Percentiles rank a stretch among this genome's conserved stretches.
phyloP scores from a whole-genome alignment of 2,797 vertebrate species.

The Bradypodion pumilum region DNA sequence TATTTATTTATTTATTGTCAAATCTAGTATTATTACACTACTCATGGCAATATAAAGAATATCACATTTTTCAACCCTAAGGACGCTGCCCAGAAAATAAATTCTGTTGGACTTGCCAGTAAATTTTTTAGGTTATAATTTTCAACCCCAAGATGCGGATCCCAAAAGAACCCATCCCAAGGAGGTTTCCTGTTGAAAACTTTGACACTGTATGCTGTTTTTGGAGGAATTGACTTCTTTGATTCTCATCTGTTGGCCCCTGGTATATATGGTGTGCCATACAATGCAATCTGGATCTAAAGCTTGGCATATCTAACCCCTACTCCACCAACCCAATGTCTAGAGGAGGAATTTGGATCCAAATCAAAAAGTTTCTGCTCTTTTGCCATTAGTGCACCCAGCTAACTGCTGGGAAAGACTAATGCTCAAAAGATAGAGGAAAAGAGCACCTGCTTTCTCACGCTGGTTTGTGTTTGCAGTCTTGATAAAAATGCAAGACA shows the following conservation, averaged over 20 bases:
- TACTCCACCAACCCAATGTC: slow-evolving; percentile 46
- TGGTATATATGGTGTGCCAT: slow-evolving; percentile 62
- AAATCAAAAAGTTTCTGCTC: slow-evolving; percentile 65
- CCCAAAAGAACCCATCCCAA: slow-evolving; percentile 51
- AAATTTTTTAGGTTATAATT: not conserved
- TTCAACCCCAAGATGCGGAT: slow-evolving; percentile 61
- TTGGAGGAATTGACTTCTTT: slow-evolving; percentile 51
- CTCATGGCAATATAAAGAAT: too few relatives aligned
- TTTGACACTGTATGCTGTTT: not conserved
- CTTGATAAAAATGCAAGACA: slow-evolving; percentile 78
- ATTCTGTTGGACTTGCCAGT: not conserved
- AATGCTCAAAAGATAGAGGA: slow-evolving; percentile 73
- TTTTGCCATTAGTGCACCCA: slow-evolving; percentile 59
- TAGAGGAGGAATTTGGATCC: slow-evolving; percentile 62
- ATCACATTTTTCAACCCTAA: slow-evolving; percentile 44
- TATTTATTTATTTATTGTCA: too few relatives aligned
- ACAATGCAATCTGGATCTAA: slow-evolving; percentile 70
- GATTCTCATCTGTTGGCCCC: slow-evolving; percentile 46
- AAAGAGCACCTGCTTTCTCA: slow-evolving; percentile 79
- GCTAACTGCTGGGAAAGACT: slow-evolving; percentile 73
- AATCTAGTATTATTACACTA: too few relatives aligned
- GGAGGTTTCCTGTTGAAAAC: slow-evolving; percentile 20
- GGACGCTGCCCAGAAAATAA: not conserved
- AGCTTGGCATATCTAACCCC: slow-evolving; percentile 46
- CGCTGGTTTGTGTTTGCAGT: slow-evolving; percentile 69